Evolutionary conservation across 2,888 invertebrate genomes (phyloP).

Genomic region (Aquatica leii): DNA sequence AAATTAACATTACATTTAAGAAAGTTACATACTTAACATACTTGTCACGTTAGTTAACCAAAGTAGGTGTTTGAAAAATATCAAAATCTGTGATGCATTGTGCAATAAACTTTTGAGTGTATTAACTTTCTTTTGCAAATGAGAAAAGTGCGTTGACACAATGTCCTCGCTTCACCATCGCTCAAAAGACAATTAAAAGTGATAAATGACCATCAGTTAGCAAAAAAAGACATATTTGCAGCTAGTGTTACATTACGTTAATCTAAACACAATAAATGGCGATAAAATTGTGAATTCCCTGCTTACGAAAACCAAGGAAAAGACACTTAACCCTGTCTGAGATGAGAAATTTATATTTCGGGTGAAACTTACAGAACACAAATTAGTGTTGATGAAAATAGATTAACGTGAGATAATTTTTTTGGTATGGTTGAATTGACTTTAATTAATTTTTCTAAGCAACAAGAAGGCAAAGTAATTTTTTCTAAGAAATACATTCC

Average conservation of each 20-base stretch:
- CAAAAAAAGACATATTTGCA: conserved; percentile 99
- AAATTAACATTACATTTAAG: no score
- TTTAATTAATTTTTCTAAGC: conserved; percentile 77
- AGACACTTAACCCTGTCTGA: conserved; percentile 97
- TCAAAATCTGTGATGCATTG: neutral
- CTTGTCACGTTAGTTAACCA: conserved; percentile 24
- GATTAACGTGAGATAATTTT: conserved; percentile 97
- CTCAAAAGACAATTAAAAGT: conserved; percentile 82
- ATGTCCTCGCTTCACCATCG: conserved; percentile 22
- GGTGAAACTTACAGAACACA: conserved; percentile 92
- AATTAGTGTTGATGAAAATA: conserved; percentile 96
- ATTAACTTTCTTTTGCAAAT: conserved; percentile 1
- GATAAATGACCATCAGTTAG: conserved; percentile 87
- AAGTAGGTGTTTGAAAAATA: conserved; percentile 7
- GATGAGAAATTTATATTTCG: conserved; percentile 96
- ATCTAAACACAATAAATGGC: conserved; percentile 83
- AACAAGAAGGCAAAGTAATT: conserved; percentile 76
- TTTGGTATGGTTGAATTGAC: conserved; percentile 95
- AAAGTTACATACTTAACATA: no score
- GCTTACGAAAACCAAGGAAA: conserved; percentile 96
- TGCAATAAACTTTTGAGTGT: neutral
- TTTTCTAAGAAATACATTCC: conserved; percentile 84
- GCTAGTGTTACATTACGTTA: conserved; percentile 82
- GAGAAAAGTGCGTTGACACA: conserved; percentile 18
- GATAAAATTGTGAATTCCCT: conserved; percentile 91